These are phyloP conservation scores for Gnathonemus echidnorhynchus DNA, from an alignment of 2,113 vertebrate genomes.

Conservation along the genomic window DNA sequence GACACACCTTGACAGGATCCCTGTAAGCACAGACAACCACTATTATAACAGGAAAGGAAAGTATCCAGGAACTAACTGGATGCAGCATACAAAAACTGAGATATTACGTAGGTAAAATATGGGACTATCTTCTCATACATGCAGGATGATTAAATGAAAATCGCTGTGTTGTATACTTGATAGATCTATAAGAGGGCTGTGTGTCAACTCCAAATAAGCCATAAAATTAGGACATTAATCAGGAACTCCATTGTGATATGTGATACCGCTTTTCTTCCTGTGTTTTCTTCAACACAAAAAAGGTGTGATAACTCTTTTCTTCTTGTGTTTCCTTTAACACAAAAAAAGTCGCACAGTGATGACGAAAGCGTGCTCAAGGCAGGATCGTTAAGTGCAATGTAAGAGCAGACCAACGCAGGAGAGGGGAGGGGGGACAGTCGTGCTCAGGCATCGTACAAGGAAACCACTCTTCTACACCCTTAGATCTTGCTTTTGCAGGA, in stretches of 20 bases:
- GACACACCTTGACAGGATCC: slow-evolving; percentile 57
- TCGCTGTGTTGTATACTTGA: background rate
- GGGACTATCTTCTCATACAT: background rate
- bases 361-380: background rate
- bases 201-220: background rate
- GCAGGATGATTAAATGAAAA: background rate
- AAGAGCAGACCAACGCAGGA: background rate
- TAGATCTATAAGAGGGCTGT: background rate
- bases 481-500: background rate
- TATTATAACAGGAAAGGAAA: slow-evolving; percentile 35
- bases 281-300: too few species aligned
- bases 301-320: background rate
- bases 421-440: background rate
- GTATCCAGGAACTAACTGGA: background rate
- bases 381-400: background rate
- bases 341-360: background rate
- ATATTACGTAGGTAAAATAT: background rate
- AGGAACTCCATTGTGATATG: background rate
- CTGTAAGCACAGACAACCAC: slow-evolving; percentile 64
- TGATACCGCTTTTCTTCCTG: background rate
- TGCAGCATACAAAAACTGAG: background rate
- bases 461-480: background rate
- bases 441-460: background rate
- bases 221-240: background rate
- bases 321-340: background rate